Conservation (phyloP, 2,888 invertebrate species). For the Pherbina coryleti region DNA sequence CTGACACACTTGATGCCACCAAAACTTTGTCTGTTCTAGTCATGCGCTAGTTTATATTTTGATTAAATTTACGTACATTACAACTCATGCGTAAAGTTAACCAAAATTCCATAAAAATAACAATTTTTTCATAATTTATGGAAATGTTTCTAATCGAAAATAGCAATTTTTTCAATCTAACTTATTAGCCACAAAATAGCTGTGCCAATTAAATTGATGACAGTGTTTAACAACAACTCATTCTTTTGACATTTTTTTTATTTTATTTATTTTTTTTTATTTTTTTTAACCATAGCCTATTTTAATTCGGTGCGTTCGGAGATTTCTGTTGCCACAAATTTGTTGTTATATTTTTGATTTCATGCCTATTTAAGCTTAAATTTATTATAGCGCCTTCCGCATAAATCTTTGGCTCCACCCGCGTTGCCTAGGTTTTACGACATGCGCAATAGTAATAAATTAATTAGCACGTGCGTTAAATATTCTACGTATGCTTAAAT, state of each 20-base stretch:
- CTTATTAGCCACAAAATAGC: too few species aligned
- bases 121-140: too few species aligned
- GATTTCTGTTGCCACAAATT: conserved; percentile 3
- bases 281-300: conserved; percentile 13
- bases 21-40: neutral
- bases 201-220: too few species aligned
- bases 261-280: conserved; percentile 42
- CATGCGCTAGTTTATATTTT: too few species aligned
- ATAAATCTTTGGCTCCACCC: conserved; percentile 12
- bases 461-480: neutral
- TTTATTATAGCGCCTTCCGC: neutral
- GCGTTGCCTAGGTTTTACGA: conserved; percentile 8
- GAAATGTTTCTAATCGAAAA: too few species aligned
- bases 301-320: conserved; percentile 1
- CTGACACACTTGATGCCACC: conserved; percentile 60
- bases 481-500: too few species aligned
- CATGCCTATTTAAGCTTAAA: neutral
- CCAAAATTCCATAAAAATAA: too few species aligned
- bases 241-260: conserved; percentile 38
- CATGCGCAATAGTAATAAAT: neutral
- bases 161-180: too few species aligned
- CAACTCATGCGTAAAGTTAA: too few species aligned
- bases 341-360: too few species aligned
- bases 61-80: too few species aligned
- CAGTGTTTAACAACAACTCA: too few species aligned